Evolutionary conservation across 2,888 invertebrate species (phyloP), one percentile per base, ranked within the genome.

Genomic region (Meiosimyza decipiens): DNA sequence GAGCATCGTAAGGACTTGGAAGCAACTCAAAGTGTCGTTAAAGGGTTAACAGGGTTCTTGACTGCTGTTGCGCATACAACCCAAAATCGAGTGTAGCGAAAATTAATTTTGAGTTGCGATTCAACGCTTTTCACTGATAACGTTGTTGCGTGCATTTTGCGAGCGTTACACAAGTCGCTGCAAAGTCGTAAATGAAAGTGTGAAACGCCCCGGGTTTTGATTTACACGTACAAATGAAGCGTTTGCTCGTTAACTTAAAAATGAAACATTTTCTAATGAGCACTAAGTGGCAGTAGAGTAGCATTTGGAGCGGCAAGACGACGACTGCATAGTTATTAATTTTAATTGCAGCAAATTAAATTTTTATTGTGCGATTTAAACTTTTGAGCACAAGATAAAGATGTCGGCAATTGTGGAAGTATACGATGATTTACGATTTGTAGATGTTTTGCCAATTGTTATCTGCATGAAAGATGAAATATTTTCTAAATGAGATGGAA

Each of bases 101-200:
- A 85, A 85, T 85, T 85, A 85, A 85, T 85, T 85, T 83, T 75
- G 77, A 80, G 81, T 83, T 80, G 79, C 81, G 81, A 82, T 82
- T 81, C 80, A 85, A 83, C 82, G 81, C 57, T 63, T 74, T 60
- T 68, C 71, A 71, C 40, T 59, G 71, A 73, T 73, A 71, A 68
- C 59, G 71, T 28, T 68, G 66, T 49, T 68, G 70, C 60, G 40
- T 73, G 71, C 68, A 71, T 71, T 68, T 51, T 64, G 62, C 18
- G 59, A 67, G 68, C 71, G 64, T n/a, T 11, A 5, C 11, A 15
- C 22, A 5, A 13, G 47, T 1, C 11, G 40, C 40, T 6, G 40
- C 50, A 18, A 16, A 13, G 33, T 22, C 13, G 50, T n/a, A 13
- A 51, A 71, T 16, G 60, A 66, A 49, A 33, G 54, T 51, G 55